Conservation (phyloP, 1,140 invertebrate genomes). For the Mamestra configurata region DNA sequence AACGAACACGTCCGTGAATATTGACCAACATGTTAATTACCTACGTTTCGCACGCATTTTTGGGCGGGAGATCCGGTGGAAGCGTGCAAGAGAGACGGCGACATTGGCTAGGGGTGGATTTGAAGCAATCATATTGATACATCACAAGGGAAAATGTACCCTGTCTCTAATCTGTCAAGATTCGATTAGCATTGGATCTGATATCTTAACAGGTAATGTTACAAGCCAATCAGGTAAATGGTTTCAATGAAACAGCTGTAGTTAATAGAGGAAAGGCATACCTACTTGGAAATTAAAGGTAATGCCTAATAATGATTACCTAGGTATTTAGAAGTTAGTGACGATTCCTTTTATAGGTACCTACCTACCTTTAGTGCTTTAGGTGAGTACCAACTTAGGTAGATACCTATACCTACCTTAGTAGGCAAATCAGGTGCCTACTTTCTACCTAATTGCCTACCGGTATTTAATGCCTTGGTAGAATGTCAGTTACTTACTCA, state of each 20-base stretch:
- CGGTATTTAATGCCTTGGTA: too few species aligned
- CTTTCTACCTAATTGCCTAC: too few species aligned
- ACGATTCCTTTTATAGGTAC: too few species aligned
- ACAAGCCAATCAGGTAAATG: conserved; percentile 43
- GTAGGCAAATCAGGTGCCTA: too few species aligned
- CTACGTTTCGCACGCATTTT: conserved; percentile 29
- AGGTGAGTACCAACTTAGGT: too few species aligned
- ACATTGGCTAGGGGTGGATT: conserved; percentile 24
- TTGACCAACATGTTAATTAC: conserved; percentile 9
- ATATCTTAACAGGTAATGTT: conserved; percentile 4
- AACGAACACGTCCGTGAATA: neutral
- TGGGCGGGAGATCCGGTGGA: conserved; percentile 12
- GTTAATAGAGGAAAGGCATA: neutral
- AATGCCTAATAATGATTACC: neutral
- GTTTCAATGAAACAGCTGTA: conserved; percentile 29
- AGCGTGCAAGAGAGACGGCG: conserved; percentile 39
- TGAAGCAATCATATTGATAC: neutral
- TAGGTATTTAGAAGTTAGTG: neutral
- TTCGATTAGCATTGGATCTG: neutral
- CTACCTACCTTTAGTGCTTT: too few species aligned
- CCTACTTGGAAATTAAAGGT: neutral
- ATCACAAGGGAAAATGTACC: conserved; percentile 38
- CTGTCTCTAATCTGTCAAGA: neutral
- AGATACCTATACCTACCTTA: too few species aligned
- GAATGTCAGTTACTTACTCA: too few species aligned